A percentile compares a stretch with the other conserved stretches of the same genome.
These are phyloP conservation scores for Macrochelys suwanniensis DNA, from an alignment of 2,797 vertebrate species.

Conservation along the genomic window DNA sequence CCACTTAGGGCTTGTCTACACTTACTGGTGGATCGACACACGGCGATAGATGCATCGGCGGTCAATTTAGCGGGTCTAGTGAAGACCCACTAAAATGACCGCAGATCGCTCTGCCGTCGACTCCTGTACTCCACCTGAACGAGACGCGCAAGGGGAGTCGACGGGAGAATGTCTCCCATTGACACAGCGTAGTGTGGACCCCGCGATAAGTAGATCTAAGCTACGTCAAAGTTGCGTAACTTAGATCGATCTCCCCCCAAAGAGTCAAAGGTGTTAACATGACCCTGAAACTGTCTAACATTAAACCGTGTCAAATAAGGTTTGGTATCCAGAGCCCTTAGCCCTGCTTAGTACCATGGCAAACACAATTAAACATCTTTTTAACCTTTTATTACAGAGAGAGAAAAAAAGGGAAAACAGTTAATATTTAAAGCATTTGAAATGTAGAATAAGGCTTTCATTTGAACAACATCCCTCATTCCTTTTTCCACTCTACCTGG, in stretches of 20 bases:
- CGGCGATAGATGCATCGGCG: too few species aligned
- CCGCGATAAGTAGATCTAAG: too few species aligned
- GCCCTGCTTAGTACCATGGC: background rate
- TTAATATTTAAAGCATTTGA: background rate
- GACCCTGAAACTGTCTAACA: background rate
- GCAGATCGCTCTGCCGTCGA: too few species aligned
- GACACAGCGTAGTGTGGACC: too few species aligned
- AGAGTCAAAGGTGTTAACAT: background rate
- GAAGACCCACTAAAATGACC: too few species aligned
- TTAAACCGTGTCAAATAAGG: background rate
- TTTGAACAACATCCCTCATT: background rate
- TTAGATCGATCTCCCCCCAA: background rate
- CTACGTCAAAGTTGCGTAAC: too few species aligned
- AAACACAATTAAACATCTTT: background rate
- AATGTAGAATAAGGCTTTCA: background rate
- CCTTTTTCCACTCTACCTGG: background rate
- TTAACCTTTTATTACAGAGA: background rate
- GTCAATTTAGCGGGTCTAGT: too few species aligned
- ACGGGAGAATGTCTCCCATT: too few species aligned
- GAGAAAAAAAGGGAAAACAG: background rate
- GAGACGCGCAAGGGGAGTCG: too few species aligned
- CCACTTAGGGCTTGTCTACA: background rate
- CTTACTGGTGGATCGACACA: too few species aligned
- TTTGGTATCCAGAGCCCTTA: background rate
- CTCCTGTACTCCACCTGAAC: too few species aligned